Evolutionary conservation across 1,140 invertebrate species (phyloP), one percentile per base, ranked within the genome.

Genomic region (Platyscapa corneri): DNA sequence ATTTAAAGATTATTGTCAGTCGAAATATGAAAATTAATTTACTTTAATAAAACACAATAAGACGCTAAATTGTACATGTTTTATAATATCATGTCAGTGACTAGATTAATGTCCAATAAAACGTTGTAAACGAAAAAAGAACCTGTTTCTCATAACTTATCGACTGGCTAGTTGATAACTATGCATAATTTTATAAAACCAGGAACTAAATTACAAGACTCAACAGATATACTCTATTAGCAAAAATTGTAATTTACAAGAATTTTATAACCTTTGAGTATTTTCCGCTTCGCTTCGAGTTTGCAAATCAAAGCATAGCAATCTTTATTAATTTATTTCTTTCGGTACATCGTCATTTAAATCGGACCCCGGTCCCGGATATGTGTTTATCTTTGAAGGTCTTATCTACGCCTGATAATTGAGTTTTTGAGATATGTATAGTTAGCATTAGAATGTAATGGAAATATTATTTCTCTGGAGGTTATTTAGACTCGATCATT

Each of bases 401-500:
- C 37, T 72, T 72, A 72, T 72, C 67, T 72, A 27, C 32, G 67
- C 20, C 18, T 72, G 67, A 72, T 72, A 72, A 72, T 72, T 72
- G 37, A 72, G 67, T 72, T 72, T n/a, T 72, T 72, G 37, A 37
- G 37, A 72, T 72, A 39, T 18, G 65, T 72, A 39, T 72, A 32
- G 34, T 72, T 72, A 72, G 34, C 67, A 72, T 72, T 72, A 72
- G 1, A 72, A 72, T 72, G 67, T 3, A 72, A 72, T 39, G 67
- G 20, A 72, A 72, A 72, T 72, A 72, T 72, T 72, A 72, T 72
- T 37, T 18, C 67, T 72, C 39, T 39, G 32, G 67, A 72, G 34
- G 67, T 72, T 72, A 72, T 72, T 72, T 72, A 23, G 34, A 39
- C 56, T 37, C 30, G 53, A 65, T 79, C 65, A 34, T 79, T 79